Evolutionary conservation across 1,140 invertebrate species (phyloP), one percentile per base, ranked within the genome.

Genomic region (Paraescarpia echinospica): DNA sequence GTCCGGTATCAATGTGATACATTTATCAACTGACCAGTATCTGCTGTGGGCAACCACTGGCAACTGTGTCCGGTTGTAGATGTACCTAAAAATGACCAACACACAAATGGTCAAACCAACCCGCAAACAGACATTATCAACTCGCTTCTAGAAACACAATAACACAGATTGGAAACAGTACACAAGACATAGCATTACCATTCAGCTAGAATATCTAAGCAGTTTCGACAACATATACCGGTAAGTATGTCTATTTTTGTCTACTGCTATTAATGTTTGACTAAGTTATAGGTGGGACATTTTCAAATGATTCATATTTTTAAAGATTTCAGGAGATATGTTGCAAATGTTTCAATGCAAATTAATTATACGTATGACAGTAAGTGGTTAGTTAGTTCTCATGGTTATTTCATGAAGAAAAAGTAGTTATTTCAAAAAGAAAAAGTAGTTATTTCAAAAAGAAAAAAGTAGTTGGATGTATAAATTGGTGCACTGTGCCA

Each of bases 1-100:
- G 8, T 18, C 4, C 18, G 22, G 59, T 77, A 27, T 77, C 14
- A 77, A 77, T 77, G 59, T 77, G 12, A 77, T 31, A 51, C 48
- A 4, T 77, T 77, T 2, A 77, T 27, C 22, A 77, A 77, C 91
- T 92, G 92, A 94, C 94, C 94, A 94, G 90, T 93, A 94, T 93
- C 94, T 92, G 93, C 94, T 94, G 91, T 94, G 94, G 9, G 94
- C 94, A 33, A 92, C 92, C 27, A 94, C 92, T 33, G 93, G 94
- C 77, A 92, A 92, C 34, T 91, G 91, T 9, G 94, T 94, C 92
- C 93, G 92, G n/a, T 94, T 93, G 77, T 92, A 92, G 0, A 94
- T 33, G 77, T 93, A 93, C 89, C 94, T 94, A 89, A 89, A 93
- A 93, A 31, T 77, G 59, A 77, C 59, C 59, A 31, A 77, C 18